These are phyloP conservation scores for Drosophila arawakana DNA, from an alignment of 1,140 invertebrate species.

Conservation along the genomic window DNA sequence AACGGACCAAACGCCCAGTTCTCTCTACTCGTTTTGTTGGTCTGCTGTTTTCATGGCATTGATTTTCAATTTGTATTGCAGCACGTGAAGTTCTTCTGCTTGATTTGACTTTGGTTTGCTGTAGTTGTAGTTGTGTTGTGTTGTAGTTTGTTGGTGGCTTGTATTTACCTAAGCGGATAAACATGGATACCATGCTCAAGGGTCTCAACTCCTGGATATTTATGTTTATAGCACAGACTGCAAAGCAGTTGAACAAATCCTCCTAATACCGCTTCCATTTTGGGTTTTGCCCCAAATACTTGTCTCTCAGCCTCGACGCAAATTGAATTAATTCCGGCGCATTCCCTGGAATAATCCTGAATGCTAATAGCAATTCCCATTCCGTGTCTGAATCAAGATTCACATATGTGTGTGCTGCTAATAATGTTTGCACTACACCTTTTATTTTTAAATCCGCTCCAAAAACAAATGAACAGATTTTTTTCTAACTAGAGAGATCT, in stretches of 20 bases:
- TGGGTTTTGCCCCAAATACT: background rate
- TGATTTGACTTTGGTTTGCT: slow-evolving; percentile 53
- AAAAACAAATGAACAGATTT: background rate
- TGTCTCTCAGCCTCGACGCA: slow-evolving; percentile 22
- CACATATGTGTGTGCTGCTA: slow-evolving; percentile 21
- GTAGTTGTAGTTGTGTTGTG: background rate
- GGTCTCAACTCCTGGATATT: slow-evolving; percentile 24
- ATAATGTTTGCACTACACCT: slow-evolving; percentile 44
- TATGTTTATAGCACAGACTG: slow-evolving; percentile 35
- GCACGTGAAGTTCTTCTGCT: slow-evolving; percentile 76
- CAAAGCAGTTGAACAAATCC: slow-evolving; percentile 34
- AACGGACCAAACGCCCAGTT: slow-evolving; percentile 20
- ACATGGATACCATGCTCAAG: slow-evolving; percentile 31
- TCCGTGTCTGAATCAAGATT: background rate
- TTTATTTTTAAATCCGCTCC: slow-evolving; percentile 25
- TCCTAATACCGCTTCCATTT: background rate
- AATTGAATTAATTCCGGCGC: slow-evolving; percentile 72
- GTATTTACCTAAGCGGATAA: slow-evolving; percentile 73
- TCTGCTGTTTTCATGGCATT: slow-evolving; percentile 48
- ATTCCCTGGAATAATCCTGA: slow-evolving; percentile 8
- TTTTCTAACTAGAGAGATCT: background rate
- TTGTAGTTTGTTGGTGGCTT: background rate
- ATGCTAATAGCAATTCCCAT: slow-evolving; percentile 45
- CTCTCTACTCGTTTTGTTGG: background rate
- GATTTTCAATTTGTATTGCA: slow-evolving; percentile 77